A percentile compares a stretch with the other conserved stretches of the same genome.
These are phyloP conservation scores for Sander lucioperca DNA, from an alignment of 2,113 vertebrate genomes.

Conservation along the genomic window DNA sequence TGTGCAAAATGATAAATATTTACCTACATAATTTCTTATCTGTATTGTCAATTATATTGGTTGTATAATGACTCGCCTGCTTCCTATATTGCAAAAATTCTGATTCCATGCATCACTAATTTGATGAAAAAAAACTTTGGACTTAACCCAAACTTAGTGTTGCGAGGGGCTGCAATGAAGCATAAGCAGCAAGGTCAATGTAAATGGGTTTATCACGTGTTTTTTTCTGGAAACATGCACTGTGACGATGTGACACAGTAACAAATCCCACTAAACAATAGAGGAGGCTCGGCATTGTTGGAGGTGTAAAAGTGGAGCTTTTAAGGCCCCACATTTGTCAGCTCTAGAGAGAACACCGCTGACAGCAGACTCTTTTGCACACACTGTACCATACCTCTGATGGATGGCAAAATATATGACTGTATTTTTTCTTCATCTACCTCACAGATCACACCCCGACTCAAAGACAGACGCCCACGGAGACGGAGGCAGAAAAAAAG, in stretches of 20 bases:
- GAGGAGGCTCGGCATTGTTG: slow-evolving; percentile 31
- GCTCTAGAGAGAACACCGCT: background rate
- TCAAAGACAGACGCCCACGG: slow-evolving; percentile 41
- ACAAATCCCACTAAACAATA: slow-evolving; percentile 9
- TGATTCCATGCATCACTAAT: background rate
- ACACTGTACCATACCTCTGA: slow-evolving; percentile 48
- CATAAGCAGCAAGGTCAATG: background rate
- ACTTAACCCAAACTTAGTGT: background rate
- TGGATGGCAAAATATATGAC: slow-evolving; percentile 46
- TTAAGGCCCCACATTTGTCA: slow-evolving; percentile 49
- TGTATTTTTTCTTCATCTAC: slow-evolving; percentile 58
- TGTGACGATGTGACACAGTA: slow-evolving; percentile 7
- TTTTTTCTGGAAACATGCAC: slow-evolving; percentile 12
- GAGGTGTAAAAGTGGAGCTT: slow-evolving; percentile 50
- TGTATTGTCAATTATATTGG: background rate
- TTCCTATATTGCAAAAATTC: background rate
- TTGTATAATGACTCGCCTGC: background rate
- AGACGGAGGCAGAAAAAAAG: background rate
- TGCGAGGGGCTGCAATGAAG: background rate
- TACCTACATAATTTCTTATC: background rate
- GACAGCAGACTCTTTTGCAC: slow-evolving; percentile 20
- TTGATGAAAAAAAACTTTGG: background rate
- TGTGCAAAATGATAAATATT: background rate
- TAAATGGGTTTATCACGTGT: background rate
- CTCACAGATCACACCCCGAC: slow-evolving; percentile 32